Evolutionary conservation across 2,888 invertebrate species (phyloP), one percentile per base, ranked within the genome.

Genomic region (Mactromeris polynyma): DNA sequence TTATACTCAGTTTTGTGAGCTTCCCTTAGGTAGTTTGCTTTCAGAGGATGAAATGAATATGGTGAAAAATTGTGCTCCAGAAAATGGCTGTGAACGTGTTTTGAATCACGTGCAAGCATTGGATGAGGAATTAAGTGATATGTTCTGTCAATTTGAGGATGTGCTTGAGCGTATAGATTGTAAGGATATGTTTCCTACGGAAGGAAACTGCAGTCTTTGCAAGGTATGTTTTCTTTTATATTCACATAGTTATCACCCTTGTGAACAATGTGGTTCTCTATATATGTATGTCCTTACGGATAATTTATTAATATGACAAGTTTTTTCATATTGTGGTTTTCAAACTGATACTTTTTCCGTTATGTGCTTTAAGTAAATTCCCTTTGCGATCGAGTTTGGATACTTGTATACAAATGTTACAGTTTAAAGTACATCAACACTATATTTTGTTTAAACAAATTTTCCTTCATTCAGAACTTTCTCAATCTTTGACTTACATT

Each of bases 1-100:
- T 77, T 54, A 86, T 46, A 89, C 89, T 54, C 83, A 83, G 58
- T 89, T 89, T 64, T 89, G 89, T 87, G 89, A 86, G 86, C 86
- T 84, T 86, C 89, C 86, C 40, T 86, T 89, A 81, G 31, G 81
- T 64, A 86, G 81, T 58, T 38, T 89, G 42, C 84, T 89, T 79
- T 86, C 86, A 33, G 38, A 69, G 26, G 42, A 84, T 33, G 86
- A 89, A 81, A 86, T 64, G 78, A 31, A 81, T 26, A 73, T 46
- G n/a, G 81, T 89, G 6, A 46, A 81, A 58, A 80, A 85, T 21
- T 86, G 89, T 85, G 54, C 86, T 31, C 64, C 51, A 31, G 78
- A 58, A 58, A 81, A 89, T 42, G 85, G 85, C 3, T 89, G 89
- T 81, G 46, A 81, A 46, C 69, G 84, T 81, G 86, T 86, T 40